Conservation (phyloP, 1,140 invertebrate species). For the Sesamia nonagrioides region DNA sequence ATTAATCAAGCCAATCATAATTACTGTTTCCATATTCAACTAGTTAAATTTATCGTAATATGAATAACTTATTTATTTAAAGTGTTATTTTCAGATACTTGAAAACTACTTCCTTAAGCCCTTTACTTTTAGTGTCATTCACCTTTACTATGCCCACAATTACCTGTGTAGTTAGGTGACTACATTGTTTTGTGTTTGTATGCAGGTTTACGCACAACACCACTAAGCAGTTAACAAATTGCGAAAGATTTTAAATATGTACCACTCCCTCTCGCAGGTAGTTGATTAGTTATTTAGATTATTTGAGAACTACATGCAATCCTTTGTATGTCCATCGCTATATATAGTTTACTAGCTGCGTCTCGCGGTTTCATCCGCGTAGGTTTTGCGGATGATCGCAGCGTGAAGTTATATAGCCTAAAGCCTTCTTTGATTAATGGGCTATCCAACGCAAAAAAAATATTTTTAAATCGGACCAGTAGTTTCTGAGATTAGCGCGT, state of each 20-base stretch:
- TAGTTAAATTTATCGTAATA: background rate
- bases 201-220: conserved; percentile 5
- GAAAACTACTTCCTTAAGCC: conserved; percentile 38
- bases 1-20: conserved; percentile 7
- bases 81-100: conserved; percentile 29
- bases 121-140: conserved; percentile 47
- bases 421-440: too few relatives aligned
- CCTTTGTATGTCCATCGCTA: background rate
- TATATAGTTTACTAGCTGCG: too few relatives aligned
- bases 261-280: background rate
- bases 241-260: conserved; percentile 13
- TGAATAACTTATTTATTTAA: conserved; percentile 8
- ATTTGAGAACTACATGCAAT: background rate
- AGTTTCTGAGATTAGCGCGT: too few relatives aligned
- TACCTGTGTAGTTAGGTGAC: background rate
- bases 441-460: too few relatives aligned
- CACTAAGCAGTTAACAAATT: conserved; percentile 20
- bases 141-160: conserved; percentile 3
- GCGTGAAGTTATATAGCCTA: too few relatives aligned
- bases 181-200: conserved; percentile 23
- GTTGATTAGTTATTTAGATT: conserved; percentile 24
- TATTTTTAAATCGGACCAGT: too few relatives aligned
- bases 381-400: too few relatives aligned
- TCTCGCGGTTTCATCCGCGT: too few relatives aligned
- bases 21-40: conserved; percentile 13